Evolutionary conservation across 2,888 invertebrate species (phyloP).

Genomic region (Ischnura elegans): DNA sequence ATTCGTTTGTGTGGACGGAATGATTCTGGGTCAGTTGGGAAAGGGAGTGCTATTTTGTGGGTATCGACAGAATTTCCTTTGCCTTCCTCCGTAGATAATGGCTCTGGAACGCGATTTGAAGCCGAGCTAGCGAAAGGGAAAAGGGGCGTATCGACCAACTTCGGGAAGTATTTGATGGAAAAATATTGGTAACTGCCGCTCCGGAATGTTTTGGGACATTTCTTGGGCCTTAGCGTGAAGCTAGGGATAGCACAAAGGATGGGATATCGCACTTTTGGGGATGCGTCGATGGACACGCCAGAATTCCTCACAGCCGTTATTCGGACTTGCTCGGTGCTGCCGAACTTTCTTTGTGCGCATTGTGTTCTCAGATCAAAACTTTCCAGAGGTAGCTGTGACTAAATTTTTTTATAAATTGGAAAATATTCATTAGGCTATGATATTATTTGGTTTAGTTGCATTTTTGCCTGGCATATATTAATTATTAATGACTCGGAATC

Average conservation of each 20-base stretch:
- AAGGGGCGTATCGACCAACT: neutral
- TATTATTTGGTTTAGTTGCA: too few species aligned
- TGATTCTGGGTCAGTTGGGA: neutral
- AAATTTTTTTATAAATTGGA: too few species aligned
- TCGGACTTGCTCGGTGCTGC: neutral
- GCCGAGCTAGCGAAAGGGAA: neutral
- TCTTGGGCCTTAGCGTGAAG: neutral
- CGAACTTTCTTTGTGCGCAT: neutral
- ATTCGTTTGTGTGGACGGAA: neutral
- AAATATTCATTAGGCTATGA: too few species aligned
- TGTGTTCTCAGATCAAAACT: neutral
- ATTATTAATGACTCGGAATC: too few species aligned
- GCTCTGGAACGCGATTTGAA: neutral
- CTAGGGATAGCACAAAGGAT: neutral
- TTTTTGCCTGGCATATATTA: too few species aligned
- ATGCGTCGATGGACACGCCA: neutral
- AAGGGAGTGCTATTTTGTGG: too few species aligned
- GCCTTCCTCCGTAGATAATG: neutral
- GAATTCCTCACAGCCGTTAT: neutral
- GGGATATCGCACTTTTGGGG: neutral
- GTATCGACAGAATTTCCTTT: neutral
- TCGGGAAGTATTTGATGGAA: neutral
- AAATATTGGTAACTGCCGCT: neutral
- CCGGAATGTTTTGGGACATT: neutral
- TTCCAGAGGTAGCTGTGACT: too few species aligned